Evolutionary conservation across 2,888 invertebrate species (phyloP).

Genomic region (Sisyra nigra): DNA sequence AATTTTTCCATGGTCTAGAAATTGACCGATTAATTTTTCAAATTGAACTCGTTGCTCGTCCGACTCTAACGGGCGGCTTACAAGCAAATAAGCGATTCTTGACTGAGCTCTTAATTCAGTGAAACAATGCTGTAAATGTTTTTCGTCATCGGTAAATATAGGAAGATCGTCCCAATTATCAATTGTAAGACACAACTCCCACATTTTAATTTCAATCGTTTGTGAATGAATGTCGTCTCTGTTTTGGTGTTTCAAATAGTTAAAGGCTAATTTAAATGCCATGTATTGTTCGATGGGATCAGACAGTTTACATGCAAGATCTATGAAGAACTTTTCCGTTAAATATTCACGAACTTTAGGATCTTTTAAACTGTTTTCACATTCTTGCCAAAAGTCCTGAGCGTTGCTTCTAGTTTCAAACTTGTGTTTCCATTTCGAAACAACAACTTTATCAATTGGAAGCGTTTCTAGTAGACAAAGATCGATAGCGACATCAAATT

Average conservation of each 20-base stretch:
- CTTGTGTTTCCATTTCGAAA: constrained; percentile 36
- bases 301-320: constrained; percentile 33
- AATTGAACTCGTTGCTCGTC: constrained; percentile 28
- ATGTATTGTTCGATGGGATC: constrained; percentile 33
- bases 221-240: constrained; percentile 15
- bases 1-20: constrained; percentile 38
- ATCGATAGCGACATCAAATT: constrained; percentile 39
- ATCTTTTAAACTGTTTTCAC: constrained; percentile 42
- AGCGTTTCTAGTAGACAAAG: constrained; percentile 35
- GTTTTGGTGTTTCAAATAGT: constrained; percentile 21
- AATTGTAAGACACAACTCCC: constrained; percentile 19
- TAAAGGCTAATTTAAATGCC: constrained; percentile 20
- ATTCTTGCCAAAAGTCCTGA: constrained; percentile 37
- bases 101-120: constrained; percentile 5
- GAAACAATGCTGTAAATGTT: constrained; percentile 15
- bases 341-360: constrained; percentile 42
- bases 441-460: constrained; percentile 33
- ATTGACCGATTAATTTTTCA: constrained; percentile 32
- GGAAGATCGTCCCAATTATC: constrained; percentile 20
- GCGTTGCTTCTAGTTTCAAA: constrained; percentile 30
- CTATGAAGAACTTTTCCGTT: constrained; percentile 45
- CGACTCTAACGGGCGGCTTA: neutral
- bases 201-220: constrained; percentile 22
- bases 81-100: constrained; percentile 1
- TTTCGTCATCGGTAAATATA: constrained; percentile 23